phyloP scores from a whole-genome alignment of 1,140 invertebrate genomes.

The Pteromalus puparum region DNA sequence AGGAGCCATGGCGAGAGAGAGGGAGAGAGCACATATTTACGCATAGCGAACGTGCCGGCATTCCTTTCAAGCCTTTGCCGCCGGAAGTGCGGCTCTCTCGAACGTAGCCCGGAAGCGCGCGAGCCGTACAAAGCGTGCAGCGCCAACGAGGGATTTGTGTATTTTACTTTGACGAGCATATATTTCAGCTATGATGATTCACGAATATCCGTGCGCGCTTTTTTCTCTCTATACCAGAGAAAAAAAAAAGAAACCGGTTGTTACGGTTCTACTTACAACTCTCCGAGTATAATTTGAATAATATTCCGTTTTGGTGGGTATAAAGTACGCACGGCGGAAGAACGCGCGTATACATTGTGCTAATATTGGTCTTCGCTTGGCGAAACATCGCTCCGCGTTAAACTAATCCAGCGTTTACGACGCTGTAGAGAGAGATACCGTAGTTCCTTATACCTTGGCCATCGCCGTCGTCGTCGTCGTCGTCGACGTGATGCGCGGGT shows the following conservation, averaged over 20 bases:
- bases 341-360: background rate
- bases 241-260: conserved; percentile 5
- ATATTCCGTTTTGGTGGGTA: background rate
- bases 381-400: background rate
- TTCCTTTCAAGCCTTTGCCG: conserved; percentile 12
- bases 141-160: background rate
- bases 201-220: background rate
- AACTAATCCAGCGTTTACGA: background rate
- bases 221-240: background rate
- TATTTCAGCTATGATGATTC: background rate
- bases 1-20: no score
- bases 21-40: background rate
- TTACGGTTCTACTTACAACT: background rate
- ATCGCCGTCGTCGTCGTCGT: background rate
- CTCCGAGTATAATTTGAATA: background rate
- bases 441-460: conserved; percentile 3
- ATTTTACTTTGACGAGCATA: background rate
- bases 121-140: background rate
- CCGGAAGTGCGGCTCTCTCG: background rate
- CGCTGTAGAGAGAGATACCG: background rate
- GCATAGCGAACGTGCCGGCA: background rate
- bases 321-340: background rate
- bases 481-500: background rate
- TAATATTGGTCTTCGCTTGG: no score
- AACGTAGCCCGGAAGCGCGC: conserved; percentile 10